Evolutionary conservation across 2,113 vertebrate species (phyloP).

Genomic region (Triplophysa tibetana): DNA sequence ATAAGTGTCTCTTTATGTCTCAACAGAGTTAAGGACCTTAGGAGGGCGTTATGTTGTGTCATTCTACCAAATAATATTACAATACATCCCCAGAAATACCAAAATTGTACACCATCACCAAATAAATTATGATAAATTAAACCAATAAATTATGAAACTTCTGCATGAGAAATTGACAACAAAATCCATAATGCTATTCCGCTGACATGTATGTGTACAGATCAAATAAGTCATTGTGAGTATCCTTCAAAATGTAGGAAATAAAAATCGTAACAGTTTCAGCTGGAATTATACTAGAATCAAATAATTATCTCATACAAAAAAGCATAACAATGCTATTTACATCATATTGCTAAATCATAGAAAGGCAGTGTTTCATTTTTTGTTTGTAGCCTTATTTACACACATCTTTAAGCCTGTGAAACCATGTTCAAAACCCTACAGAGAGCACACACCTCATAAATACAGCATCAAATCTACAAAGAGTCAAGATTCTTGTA

Average conservation of each 20-base stretch:
- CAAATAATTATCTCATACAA: slow-evolving; percentile 45
- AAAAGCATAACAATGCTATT: slow-evolving; percentile 47
- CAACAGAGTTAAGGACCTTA: slow-evolving; percentile 64
- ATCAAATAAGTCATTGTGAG: slow-evolving; percentile 61
- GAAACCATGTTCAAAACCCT: slow-evolving; percentile 42
- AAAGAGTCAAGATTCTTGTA: slow-evolving; percentile 42
- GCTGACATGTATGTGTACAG: slow-evolving; percentile 75
- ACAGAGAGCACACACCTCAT: slow-evolving; percentile 37
- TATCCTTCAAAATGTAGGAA: slow-evolving; percentile 47
- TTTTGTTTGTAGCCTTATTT: slow-evolving; percentile 28
- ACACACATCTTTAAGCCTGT: slow-evolving; percentile 42
- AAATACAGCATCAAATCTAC: slow-evolving; percentile 51
- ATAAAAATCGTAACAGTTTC: slow-evolving; percentile 38
- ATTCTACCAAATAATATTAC: slow-evolving; percentile 90
- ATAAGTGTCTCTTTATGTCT: slow-evolving; percentile 72
- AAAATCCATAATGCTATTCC: slow-evolving; percentile 87
- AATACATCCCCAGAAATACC: slow-evolving; percentile 93
- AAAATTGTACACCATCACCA: slow-evolving; percentile 92
- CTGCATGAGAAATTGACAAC: slow-evolving; percentile 91
- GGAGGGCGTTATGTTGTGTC: slow-evolving; percentile 75
- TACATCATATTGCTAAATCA: slow-evolving; percentile 51
- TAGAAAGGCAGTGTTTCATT: slow-evolving; percentile 48
- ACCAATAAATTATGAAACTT: slow-evolving; percentile 99
- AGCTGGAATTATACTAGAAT: slow-evolving; percentile 45
- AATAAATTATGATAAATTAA: slow-evolving; percentile 99